phyloP scores from a whole-genome alignment of 92 coral and sea anemone genomes.

The Micromussa lordhowensis region DNA sequence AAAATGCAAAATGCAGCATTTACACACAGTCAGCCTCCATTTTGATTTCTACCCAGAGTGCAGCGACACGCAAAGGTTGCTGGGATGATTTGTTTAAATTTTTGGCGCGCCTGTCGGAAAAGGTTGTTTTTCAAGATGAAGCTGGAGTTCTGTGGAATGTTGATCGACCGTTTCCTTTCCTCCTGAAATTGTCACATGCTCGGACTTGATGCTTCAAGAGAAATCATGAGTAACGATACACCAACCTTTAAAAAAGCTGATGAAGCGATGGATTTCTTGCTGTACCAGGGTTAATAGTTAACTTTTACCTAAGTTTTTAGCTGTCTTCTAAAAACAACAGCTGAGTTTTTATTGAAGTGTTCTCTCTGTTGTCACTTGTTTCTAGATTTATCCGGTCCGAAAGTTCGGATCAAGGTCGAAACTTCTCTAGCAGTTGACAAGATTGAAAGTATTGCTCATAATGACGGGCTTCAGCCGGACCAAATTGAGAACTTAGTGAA shows the following conservation, averaged over 20 bases:
- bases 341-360: not conserved
- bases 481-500: conserved; percentile 77
- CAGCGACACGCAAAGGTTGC: conserved; percentile 33
- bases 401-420: conserved; percentile 58
- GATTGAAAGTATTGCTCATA: conserved; percentile 61
- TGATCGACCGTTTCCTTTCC: not conserved
- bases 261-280: conserved; percentile 22
- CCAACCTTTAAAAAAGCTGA: not conserved
- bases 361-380: not conserved
- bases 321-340: not conserved
- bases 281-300: conserved; percentile 12
- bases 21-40: conserved; percentile 8
- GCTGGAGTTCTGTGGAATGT: not conserved
- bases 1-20: not conserved
- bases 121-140: not conserved
- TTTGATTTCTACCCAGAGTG: conserved; percentile 24
- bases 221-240: conserved; percentile 20
- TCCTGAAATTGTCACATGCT: not conserved
- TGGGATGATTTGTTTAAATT: conserved; percentile 72
- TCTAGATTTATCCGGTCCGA: conserved; percentile 49
- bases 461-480: conserved; percentile 77
- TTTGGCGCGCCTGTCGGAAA: conserved; percentile 77
- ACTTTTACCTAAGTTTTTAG: too few species aligned
- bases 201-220: conserved; percentile 1
- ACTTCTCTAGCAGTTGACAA: conserved; percentile 69